Base-by-base conservation (phyloP, 2,113 vertebrate species). In the Chaetodon trifascialis region DNA sequence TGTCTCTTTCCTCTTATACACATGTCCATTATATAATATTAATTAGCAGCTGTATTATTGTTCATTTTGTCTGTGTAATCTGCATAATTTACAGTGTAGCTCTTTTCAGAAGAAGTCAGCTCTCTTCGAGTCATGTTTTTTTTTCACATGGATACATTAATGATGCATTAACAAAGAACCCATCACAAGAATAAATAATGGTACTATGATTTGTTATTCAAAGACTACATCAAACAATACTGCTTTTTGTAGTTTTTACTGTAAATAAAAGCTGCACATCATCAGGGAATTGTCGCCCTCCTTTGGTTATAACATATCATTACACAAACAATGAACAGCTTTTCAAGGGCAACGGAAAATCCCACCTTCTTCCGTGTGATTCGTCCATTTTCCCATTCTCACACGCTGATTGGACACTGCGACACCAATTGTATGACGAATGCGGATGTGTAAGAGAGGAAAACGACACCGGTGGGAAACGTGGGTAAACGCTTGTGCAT, bases 271-370 rank as follows among this genome's bases (percentile, higher is more conserved):
- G 16, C 36, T 5, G 9, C 17, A 30, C 54, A 51, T 19, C 2
- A 40, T 17, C 5, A 0, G 0, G 36, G 40, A 81, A 83, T 80
- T 80, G 79, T 62, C 65, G 15, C 44, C 86, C 63, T 67, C 92
- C 72, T 1, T 16, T 83, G 91, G 77, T 11, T 0, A 0, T n/a
- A 1, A 21, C 0, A 2, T n/a, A 5, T 42, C 46, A 89, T 30
- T 85, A 80, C 88, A 89, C 64, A 67, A 84, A 81, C 84, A 86
- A 34, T 0, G 1, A 47, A 10, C 1, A 1, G 1, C 0, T 15
- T 46, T 65, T 89, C 87, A 94, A 94, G 92, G 91, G 73, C 89
- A 91, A 66, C 3, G 6, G 0, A 19, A 78, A 75, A n/a, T 15
- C 85, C 72, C 83, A 79, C 93, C 87, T 17, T 3, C 75, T 62